phyloP scores from a whole-genome alignment of 1,140 invertebrate species.

The Aphelenchoides avenae region DNA sequence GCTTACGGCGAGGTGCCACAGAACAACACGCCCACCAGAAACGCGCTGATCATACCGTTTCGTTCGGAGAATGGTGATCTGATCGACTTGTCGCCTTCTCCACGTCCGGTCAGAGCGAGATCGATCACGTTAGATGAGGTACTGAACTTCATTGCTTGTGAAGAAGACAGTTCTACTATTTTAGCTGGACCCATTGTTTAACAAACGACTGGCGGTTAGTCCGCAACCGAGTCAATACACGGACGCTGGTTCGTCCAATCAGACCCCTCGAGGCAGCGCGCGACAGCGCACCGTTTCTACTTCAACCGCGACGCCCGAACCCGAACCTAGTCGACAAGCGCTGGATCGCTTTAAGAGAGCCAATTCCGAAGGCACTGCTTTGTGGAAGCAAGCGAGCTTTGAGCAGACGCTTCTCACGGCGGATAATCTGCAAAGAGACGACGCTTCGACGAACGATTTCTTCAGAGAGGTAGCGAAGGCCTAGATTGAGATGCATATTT shows the following conservation, averaged over 20 bases:
- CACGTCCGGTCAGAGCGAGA: slow-evolving; percentile 8
- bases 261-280: background rate
- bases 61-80: no score
- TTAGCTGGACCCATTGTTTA: slow-evolving; percentile 34
- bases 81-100: slow-evolving; percentile 31
- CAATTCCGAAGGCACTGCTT: no score
- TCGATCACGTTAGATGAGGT: slow-evolving; percentile 30
- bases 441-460: slow-evolving; percentile 12
- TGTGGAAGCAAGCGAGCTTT: background rate
- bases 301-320: background rate
- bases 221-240: slow-evolving; percentile 1
- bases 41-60: no score
- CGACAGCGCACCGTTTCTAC: background rate
- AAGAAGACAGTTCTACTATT: background rate
- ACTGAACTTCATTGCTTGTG: background rate
- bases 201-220: slow-evolving; percentile 9
- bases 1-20: background rate
- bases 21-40: background rate
- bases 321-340: no score
- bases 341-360: no score
- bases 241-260: background rate
- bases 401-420: slow-evolving; percentile 19
- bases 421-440: slow-evolving; percentile 15
- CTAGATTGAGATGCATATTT: background rate
- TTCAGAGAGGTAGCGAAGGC: slow-evolving; percentile 29